Conservation (phyloP, 2,888 invertebrate genomes). For the Latheticus oryzae region DNA sequence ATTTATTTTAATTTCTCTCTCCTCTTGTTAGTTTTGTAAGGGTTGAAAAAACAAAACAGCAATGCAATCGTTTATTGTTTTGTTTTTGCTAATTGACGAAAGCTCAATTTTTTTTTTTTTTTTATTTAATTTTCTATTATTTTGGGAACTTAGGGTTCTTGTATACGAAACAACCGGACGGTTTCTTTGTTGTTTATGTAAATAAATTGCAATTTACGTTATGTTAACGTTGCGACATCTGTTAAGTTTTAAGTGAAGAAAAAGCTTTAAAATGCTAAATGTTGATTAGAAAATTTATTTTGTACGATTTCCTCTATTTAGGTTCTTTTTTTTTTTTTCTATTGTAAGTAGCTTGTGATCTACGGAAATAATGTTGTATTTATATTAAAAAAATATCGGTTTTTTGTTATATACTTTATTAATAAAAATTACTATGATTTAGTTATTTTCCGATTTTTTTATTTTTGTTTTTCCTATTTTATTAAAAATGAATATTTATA, state of each 20-base stretch:
- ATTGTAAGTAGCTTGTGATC: conserved; percentile 43
- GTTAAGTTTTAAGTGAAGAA: conserved; percentile 51
- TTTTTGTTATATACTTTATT: conserved; percentile 63
- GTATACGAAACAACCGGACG: conserved; percentile 30
- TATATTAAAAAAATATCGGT: conserved; percentile 57
- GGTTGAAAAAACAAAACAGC: conserved; percentile 47
- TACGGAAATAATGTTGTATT: conserved; percentile 56
- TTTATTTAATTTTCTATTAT: conserved; percentile 3
- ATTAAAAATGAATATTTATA: conserved; percentile 53
- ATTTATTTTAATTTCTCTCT: conserved; percentile 47
- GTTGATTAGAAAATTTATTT: conserved; percentile 33
- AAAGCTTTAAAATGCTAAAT: conserved; percentile 47
- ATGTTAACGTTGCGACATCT: conserved; percentile 55
- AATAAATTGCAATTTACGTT: conserved; percentile 46
- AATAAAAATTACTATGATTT: conserved; percentile 62
- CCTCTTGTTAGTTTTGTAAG: conserved; percentile 47
- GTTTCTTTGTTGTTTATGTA: conserved; percentile 39
- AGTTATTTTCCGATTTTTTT: conserved; percentile 50
- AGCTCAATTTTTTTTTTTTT: conserved; percentile 31
- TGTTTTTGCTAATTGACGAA: conserved; percentile 1
- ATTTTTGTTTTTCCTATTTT: conserved; percentile 53
- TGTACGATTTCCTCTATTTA: conserved; percentile 32
- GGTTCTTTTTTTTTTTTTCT: conserved; percentile 29
- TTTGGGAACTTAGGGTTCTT: conserved; percentile 9
- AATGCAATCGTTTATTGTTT: conserved; percentile 33